Evolutionary conservation across 2,113 vertebrate species (phyloP), one percentile per base, ranked within the genome.

Genomic region (Tetraodon nigroviridis): DNA sequence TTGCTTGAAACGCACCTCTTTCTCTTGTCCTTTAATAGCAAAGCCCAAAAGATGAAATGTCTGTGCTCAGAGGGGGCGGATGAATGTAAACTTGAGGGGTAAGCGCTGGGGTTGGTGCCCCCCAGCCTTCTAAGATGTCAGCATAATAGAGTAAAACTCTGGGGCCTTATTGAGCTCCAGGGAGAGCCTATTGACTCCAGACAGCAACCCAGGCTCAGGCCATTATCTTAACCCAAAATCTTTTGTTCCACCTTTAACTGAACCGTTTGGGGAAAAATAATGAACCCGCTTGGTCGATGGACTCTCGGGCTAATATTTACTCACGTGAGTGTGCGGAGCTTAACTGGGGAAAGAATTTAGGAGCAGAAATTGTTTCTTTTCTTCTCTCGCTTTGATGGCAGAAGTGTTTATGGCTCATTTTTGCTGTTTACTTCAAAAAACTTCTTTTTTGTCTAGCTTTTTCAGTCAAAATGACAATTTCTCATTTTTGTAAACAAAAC

Each of bases 81-180:
- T 83, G 72, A 83, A 83, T 76, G 63, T 67, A 81, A 76, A 65
- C 80, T 84, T 85, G 70, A 80, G 73, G 67, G 60, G 65, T 58
- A 85, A 78, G 76, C 73, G 54, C 75, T 44, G 78, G 80, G 82
- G 81, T 80, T 79, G 80, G 77, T 67, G 76, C 68, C 83, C 84
- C 73, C 67, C 81, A 74, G 32, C 71, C 76, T 76, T 70, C 78
- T 73, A 63, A 73, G 73, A 75, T 84, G 81, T 85, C 81, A 84
- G 67, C 75, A 85, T 80, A 82, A 85, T 87, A 73, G 71, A 82
- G 77, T 82, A 84, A 85, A 84, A 74, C 67, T 79, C 60, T 75
- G 77, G 69, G 60, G 75, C 67, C 75, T 63, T 84, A 82, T 87
- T 87, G 85, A 84, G 79, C 81, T 78, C 79, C 58, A 22, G 54